These are phyloP conservation scores for Perca flavescens DNA, from an alignment of 2,113 vertebrate species.

Conservation along the genomic window DNA sequence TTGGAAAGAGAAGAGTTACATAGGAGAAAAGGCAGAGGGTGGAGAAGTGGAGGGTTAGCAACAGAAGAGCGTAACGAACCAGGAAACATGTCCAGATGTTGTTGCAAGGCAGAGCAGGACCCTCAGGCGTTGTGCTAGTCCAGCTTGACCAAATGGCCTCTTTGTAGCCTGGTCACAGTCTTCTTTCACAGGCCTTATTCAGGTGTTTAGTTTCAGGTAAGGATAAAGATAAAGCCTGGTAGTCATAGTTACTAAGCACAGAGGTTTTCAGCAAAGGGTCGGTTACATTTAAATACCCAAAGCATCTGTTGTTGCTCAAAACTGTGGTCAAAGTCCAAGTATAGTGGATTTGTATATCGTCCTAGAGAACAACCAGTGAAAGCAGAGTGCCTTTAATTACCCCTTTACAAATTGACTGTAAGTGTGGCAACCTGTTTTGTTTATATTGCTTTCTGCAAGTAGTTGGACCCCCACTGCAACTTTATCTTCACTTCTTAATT, in stretches of 20 bases:
- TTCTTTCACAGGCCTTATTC: slow-evolving; percentile 49
- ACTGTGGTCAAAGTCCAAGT: slow-evolving; percentile 29
- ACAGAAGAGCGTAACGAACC: slow-evolving; percentile 38
- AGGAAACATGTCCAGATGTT: slow-evolving; percentile 50
- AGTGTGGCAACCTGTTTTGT: slow-evolving; percentile 60
- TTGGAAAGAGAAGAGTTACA: slow-evolving; percentile 36
- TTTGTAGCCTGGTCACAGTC: slow-evolving; percentile 61
- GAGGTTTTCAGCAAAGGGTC: slow-evolving; percentile 45
- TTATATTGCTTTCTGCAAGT: slow-evolving; percentile 52
- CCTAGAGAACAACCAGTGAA: slow-evolving; percentile 35
- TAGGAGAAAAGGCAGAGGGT: slow-evolving; percentile 26
- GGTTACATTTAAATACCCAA: slow-evolving; percentile 37
- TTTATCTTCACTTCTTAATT: slow-evolving; percentile 73
- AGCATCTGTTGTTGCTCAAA: slow-evolving; percentile 51
- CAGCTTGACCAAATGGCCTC: slow-evolving; percentile 66
- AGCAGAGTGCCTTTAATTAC: slow-evolving; percentile 55
- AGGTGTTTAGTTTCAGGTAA: slow-evolving; percentile 77
- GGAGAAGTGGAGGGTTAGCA: slow-evolving; percentile 30
- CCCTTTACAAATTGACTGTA: slow-evolving; percentile 48
- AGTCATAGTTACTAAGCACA: slow-evolving; percentile 60
- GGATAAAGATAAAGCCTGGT: slow-evolving; percentile 52
- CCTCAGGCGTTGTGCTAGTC: slow-evolving; percentile 50
- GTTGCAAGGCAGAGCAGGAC: slow-evolving; percentile 40
- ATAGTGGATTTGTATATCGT: slow-evolving; percentile 17
- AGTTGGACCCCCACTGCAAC: slow-evolving; percentile 50